These are phyloP conservation scores for Actenoides lindsayi DNA, from an alignment of 2,113 vertebrate genomes.

Conservation along the genomic window DNA sequence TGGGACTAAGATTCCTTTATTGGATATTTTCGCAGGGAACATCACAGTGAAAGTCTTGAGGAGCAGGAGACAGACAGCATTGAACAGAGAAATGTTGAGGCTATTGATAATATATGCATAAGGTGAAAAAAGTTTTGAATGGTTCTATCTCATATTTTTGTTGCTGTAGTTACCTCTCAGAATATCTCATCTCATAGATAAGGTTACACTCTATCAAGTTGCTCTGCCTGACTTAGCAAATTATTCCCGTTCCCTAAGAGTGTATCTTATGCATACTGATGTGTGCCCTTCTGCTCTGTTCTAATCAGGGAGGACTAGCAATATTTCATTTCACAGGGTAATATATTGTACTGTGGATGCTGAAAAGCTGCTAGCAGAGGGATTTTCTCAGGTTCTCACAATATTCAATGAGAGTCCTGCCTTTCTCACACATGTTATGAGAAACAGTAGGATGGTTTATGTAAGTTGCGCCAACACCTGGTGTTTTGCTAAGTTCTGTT, in stretches of 20 bases:
- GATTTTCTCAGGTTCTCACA: too few relatives aligned
- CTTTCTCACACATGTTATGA: too few relatives aligned
- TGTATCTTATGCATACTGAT: accelerated
- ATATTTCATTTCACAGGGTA: not conserved
- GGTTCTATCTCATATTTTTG: not conserved
- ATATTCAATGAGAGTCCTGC: too few relatives aligned
- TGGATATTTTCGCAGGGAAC: not conserved
- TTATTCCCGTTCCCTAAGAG: not conserved
- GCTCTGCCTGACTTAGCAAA: not conserved
- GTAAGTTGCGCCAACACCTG: too few relatives aligned
- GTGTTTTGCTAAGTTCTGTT: too few relatives aligned
- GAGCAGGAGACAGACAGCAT: not conserved
- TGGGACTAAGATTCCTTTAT: not conserved
- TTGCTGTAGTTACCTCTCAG: not conserved
- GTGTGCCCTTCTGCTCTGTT: not conserved
- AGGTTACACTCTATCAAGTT: not conserved
- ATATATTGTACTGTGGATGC: not conserved
- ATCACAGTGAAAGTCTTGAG: not conserved
- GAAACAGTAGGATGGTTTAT: too few relatives aligned
- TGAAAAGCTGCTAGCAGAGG: too few relatives aligned
- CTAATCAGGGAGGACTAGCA: not conserved
- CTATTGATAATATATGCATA: not conserved
- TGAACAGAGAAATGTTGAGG: not conserved
- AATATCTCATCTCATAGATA: not conserved
- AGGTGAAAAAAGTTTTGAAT: not conserved